Evolutionary conservation across 1,140 invertebrate species (phyloP), one percentile per base, ranked within the genome.

Genomic region (Ips nitidus): DNA sequence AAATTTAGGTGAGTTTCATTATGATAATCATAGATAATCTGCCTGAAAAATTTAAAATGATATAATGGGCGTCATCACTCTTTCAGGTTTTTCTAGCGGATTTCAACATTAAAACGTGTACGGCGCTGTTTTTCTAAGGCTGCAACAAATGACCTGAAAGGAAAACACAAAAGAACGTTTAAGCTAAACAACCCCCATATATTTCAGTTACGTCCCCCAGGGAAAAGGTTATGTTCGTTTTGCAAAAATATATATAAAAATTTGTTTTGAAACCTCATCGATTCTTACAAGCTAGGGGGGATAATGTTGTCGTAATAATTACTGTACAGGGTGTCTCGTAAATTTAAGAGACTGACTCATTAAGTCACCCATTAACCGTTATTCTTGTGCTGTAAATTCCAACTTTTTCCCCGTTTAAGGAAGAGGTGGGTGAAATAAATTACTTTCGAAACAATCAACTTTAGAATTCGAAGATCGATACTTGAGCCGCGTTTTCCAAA

Each of bases 121-220:
- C 22, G 22, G 22, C 42, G 43, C 38, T 61, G 42, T 61, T 61
- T 61, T 61, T 61, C 42, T 61, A 50, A 50, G 43, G 59, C 43
- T 61, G 59, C 59, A 61, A 61, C 59, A 61, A 61, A 61, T 61
- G 59, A 61, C 59, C 59, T 47, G 59, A 61, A 61, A 61, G 50
- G 45, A 38, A 50, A 45, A 45, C 38, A 61, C 59, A 61, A 61
- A 61, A 61, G 42, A 61, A 61, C 59, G 59, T 61, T 61, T 61
- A 61, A 45, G 59, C 59, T 61, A 61, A 61, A 61, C 45, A 61
- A 50, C 59, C 56, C 59, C 50, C 59, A 61, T 61, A 61, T 61
- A 61, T 61, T 61, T 61, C 39, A 61, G 59, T 61, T 61, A 61
- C 59, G 59, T 47, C 38, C 43, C 42, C 40, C 22, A 22, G 59